Conservation (phyloP, 2,888 invertebrate genomes). For the Metalampra italica region DNA sequence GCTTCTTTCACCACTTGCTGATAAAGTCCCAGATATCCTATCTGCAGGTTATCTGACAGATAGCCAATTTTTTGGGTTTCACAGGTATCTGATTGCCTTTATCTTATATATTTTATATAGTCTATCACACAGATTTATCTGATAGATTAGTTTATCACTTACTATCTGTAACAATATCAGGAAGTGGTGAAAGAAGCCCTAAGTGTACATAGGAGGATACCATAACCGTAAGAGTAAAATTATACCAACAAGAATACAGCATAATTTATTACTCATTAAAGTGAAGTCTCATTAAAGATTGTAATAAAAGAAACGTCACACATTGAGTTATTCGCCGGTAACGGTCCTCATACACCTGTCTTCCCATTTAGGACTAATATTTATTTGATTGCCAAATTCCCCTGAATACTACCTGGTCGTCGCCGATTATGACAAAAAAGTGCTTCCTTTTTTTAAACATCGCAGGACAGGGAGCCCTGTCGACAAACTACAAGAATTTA, state of each 20-base stretch:
- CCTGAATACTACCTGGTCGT: constrained; percentile 24
- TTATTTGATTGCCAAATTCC: constrained; percentile 74
- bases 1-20: no score
- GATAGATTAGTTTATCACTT: no score
- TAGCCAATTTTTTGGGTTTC: no score
- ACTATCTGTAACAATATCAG: no score
- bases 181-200: no score
- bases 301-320: constrained; percentile 25
- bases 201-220: no score
- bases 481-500: constrained; percentile 26
- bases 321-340: constrained; percentile 44
- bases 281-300: neutral
- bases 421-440: constrained; percentile 32
- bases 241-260: neutral
- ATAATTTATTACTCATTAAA: neutral
- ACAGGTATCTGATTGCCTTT: no score
- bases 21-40: no score
- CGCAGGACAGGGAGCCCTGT: constrained; percentile 13
- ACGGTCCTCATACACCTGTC: constrained; percentile 50
- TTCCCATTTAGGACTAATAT: constrained; percentile 56
- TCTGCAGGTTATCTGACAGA: no score
- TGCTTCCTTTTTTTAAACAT: constrained; percentile 19
- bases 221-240: no score
- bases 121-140: no score
- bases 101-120: no score